phyloP scores from a whole-genome alignment of 2,113 vertebrate genomes.

The Tenrec ecaudatus region DNA sequence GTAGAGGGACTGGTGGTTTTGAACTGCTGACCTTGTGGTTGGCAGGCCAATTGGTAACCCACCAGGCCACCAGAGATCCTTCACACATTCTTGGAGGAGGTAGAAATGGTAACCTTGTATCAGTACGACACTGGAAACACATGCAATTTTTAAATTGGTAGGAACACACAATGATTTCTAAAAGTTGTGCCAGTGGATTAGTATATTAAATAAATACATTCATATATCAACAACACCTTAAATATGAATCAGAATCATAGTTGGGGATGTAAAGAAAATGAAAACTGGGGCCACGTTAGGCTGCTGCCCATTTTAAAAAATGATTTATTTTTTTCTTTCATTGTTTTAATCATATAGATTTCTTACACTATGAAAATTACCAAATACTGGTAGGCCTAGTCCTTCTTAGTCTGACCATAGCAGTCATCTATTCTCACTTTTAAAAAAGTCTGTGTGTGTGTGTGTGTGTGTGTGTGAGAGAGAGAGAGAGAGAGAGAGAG shows the following conservation, averaged over 20 bases:
- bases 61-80: no score
- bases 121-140: conserved; percentile 71
- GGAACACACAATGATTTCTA: conserved; percentile 56
- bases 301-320: neutral
- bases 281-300: conserved; percentile 76
- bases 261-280: conserved; percentile 82
- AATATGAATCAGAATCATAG: conserved; percentile 68
- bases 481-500: no score
- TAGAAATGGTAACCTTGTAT: conserved; percentile 53
- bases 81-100: conserved; percentile 51
- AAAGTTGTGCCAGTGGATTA: conserved; percentile 60
- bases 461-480: neutral
- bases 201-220: conserved; percentile 38
- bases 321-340: conserved; percentile 43
- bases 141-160: conserved; percentile 76
- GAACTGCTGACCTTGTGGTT: no score
- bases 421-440: neutral
- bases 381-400: conserved; percentile 7
- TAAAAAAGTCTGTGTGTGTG: neutral
- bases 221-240: conserved; percentile 55
- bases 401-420: neutral
- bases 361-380: conserved; percentile 37
- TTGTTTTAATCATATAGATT: conserved; percentile 11
- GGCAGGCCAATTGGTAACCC: no score
- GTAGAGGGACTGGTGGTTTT: no score